Conservation (phyloP, 2,113 vertebrate species). For the Podocnemis expansa region DNA sequence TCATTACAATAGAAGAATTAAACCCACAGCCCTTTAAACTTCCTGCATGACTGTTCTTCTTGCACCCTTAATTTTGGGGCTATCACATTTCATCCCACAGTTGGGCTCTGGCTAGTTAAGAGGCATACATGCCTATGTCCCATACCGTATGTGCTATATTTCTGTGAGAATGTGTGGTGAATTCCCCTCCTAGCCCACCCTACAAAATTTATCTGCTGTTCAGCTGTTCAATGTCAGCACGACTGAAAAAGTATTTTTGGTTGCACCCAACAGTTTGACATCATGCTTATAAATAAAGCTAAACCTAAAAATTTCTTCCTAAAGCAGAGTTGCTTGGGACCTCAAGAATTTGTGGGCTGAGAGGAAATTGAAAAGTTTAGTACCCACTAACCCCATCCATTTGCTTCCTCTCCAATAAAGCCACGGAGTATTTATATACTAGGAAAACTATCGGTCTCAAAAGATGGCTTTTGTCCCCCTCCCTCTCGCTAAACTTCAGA, state of each 20-base stretch:
- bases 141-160: background rate
- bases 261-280: background rate
- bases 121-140: background rate
- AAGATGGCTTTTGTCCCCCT: background rate
- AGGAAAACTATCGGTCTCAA: background rate
- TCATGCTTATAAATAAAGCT: background rate
- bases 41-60: background rate
- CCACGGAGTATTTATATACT: background rate
- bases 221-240: background rate
- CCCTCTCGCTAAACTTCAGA: background rate
- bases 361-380: background rate
- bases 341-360: background rate
- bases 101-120: background rate
- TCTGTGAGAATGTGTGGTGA: background rate
- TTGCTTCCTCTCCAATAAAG: background rate
- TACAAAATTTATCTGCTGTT: background rate
- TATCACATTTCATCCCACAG: background rate
- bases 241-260: background rate
- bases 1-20: background rate
- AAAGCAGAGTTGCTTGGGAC: background rate
- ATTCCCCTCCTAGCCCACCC: background rate
- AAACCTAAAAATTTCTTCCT: background rate
- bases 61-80: background rate
- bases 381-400: background rate
- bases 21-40: background rate